Percentiles rank a stretch among this genome's conserved stretches.
Conservation (phyloP, 2,113 vertebrate genomes). For the Cairina moschata region DNA sequence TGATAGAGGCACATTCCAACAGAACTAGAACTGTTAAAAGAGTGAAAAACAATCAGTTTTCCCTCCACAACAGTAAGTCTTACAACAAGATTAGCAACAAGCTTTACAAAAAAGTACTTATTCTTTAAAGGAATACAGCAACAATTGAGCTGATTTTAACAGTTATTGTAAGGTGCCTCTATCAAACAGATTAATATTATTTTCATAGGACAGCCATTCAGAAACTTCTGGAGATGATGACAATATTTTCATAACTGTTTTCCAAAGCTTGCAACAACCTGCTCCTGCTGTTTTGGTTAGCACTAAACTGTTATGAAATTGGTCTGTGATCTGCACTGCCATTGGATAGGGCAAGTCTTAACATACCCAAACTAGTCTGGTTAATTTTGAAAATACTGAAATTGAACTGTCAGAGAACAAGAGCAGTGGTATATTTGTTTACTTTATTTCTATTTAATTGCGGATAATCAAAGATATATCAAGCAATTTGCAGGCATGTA, state of each 20-base stretch:
- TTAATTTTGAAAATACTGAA: background rate
- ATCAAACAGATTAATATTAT: conserved; percentile 1
- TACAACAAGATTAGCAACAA: conserved; percentile 4
- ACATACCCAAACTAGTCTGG: background rate
- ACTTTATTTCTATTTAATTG: background rate
- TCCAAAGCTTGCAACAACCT: conserved; percentile 19
- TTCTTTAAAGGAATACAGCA: conserved; percentile 30
- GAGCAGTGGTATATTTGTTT: background rate
- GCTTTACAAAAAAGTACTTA: conserved; percentile 38
- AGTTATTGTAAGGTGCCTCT: conserved; percentile 12
- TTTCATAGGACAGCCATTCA: conserved; percentile 24
- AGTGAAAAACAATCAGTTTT: conserved; percentile 33
- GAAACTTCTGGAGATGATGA: conserved; percentile 34
- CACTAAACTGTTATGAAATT: conserved; percentile 1
- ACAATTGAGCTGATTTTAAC: background rate
- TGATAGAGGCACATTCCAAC: conserved; percentile 66
- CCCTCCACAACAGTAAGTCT: conserved; percentile 18
- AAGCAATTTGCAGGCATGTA: background rate
- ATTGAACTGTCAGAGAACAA: background rate
- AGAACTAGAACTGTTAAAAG: conserved; percentile 41
- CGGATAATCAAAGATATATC: background rate
- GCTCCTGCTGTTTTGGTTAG: background rate
- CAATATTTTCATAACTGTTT: conserved; percentile 45
- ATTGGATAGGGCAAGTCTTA: background rate
- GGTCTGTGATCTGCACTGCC: background rate